Evolutionary conservation across 37 sponge, comb jelly and placozoan genomes (phyloP), one percentile per base, ranked within the genome.

Genomic region (Corticium candelabrum): DNA sequence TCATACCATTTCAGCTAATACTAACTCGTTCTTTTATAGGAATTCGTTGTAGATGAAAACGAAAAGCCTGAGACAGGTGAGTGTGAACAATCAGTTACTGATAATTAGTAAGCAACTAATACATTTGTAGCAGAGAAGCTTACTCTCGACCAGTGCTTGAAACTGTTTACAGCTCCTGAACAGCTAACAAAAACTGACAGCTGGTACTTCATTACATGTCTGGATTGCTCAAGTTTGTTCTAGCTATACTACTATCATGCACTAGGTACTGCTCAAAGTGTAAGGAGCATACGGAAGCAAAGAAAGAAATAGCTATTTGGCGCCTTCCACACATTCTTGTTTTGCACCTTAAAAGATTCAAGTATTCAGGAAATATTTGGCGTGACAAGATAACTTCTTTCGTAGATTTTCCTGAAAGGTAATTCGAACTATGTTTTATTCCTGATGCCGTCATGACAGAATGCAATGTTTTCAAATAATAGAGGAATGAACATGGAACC

Each of bases 291-390:
- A 35, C 86, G 21, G 91, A 92, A 57, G 97, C 97, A 36, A 88
- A 82, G 34, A 96, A 96, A 74, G 87, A 88, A 86, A 88, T 96
- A 79, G 87, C 93, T 0, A 30, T 93, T 36, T 96, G 93, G 93
- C 57, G 82, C 34, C 74, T 92, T 4, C 97, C 97, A 2, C 37
- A 68, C 29, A 37, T 92, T n/a, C 91, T 96, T 29, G 85, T 96
- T 37, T 15, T 96, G 21, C 94, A 93, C 37, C 77, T 96, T 72
- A 96, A 96, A 87, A 84, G 97, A 56, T 96, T 96, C 74, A 79
- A 82, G 21, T 90, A 81, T 74, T 41, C 62, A 21, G 84, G 85
- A 35, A 68, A 50, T 2, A n/a, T n/a, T n/a, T n/a, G n/a, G n/a
- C n/a, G n/a, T n/a, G n/a, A n/a, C n/a, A 90, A 95, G 77, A 85